Evolutionary conservation across 2,797 vertebrate species (phyloP).

Genomic region (Harpagifer antarcticus): DNA sequence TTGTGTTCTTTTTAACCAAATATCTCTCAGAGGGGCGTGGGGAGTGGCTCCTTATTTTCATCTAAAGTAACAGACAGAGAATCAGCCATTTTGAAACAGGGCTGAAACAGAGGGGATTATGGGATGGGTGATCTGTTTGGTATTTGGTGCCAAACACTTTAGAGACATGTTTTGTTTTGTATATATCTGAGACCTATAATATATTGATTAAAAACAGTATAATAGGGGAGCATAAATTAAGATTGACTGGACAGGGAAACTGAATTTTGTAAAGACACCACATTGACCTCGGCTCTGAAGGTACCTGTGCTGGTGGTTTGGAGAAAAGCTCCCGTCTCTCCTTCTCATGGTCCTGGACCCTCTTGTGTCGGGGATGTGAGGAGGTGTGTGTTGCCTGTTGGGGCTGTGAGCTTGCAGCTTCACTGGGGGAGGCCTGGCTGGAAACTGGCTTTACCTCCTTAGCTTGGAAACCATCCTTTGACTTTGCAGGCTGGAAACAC

Average conservation of each 20-base stretch:
- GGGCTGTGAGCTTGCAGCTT: slow-evolving; percentile 79
- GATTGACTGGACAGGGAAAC: not conserved
- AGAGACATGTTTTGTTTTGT: too few species aligned
- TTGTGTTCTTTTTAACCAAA: too few species aligned
- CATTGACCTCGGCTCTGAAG: not conserved
- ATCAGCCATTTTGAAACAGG: too few species aligned
- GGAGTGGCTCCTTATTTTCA: too few species aligned
- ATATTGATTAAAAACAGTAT: too few species aligned
- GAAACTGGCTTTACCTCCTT: slow-evolving; percentile 84
- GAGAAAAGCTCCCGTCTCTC: slow-evolving; percentile 94
- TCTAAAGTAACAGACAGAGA: too few species aligned
- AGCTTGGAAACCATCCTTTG: slow-evolving; percentile 83
- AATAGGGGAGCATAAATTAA: too few species aligned
- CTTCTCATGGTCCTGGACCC: slow-evolving; percentile 93
- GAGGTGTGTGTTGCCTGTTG: slow-evolving; percentile 59
- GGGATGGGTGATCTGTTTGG: too few species aligned
- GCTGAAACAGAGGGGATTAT: too few species aligned
- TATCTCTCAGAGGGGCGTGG: too few species aligned
- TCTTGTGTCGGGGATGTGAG: slow-evolving; percentile 86
- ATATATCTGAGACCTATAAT: too few species aligned
- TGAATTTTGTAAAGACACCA: not conserved
- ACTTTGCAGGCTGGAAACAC: slow-evolving; percentile 82
- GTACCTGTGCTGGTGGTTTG: slow-evolving; percentile 88
- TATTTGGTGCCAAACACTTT: too few species aligned
- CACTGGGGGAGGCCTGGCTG: slow-evolving; percentile 47